phyloP scores from a whole-genome alignment of 2,888 invertebrate species.

The Nomada flava region DNA sequence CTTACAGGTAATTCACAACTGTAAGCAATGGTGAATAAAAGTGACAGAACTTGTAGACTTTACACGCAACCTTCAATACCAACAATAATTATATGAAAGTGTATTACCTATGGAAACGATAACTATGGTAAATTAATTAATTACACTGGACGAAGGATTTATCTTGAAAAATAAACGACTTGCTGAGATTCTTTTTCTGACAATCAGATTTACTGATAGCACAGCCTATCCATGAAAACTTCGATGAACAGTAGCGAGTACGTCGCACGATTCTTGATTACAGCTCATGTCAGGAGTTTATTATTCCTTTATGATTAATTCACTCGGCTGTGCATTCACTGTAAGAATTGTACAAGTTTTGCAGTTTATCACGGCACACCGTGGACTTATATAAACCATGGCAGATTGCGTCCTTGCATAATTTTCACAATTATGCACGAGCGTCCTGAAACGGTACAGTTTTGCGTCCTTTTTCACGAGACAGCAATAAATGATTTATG shows the following conservation, averaged over 20 bases:
- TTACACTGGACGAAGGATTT: too few species aligned
- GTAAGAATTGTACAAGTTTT: constrained; percentile 41
- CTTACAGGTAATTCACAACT: too few species aligned
- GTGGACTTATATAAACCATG: constrained; percentile 45
- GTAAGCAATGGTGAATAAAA: too few species aligned
- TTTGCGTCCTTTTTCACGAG: neutral
- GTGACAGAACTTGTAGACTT: too few species aligned
- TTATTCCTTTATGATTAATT: constrained; percentile 60
- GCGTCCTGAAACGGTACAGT: neutral
- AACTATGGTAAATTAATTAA: too few species aligned
- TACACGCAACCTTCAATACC: too few species aligned
- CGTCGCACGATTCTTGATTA: constrained; percentile 26
- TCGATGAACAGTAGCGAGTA: constrained; percentile 25
- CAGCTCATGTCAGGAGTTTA: constrained; percentile 19
- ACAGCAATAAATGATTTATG: constrained; percentile 8
- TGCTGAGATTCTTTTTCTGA: neutral
- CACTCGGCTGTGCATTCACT: constrained; percentile 22
- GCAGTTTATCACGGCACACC: constrained; percentile 25
- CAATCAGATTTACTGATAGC: neutral
- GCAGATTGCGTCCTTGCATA: constrained; percentile 41
- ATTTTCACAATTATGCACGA: constrained; percentile 50
- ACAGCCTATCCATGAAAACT: neutral
- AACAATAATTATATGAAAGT: too few species aligned
- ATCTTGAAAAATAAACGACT: too few species aligned
- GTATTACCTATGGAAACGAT: too few species aligned